Conservation (phyloP, 1,140 invertebrate species). For the Drosophila malerkotliana region DNA sequence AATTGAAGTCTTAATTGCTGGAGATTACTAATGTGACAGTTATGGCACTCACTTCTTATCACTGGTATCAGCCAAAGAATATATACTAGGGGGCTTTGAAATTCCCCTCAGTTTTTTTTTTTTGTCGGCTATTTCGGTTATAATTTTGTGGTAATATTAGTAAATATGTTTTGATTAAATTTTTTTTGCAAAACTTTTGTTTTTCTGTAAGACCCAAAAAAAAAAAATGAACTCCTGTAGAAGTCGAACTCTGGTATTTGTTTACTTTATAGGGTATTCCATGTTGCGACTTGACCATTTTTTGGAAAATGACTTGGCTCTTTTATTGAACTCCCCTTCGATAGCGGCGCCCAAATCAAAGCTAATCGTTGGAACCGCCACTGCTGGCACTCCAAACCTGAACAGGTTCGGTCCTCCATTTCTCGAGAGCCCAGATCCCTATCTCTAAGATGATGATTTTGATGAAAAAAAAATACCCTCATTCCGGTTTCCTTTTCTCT, state of each 20-base stretch:
- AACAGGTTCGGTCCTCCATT: constrained; percentile 13
- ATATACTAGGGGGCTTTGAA: neutral
- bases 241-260: neutral
- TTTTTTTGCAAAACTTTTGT: neutral
- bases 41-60: neutral
- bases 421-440: constrained; percentile 21
- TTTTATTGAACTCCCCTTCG: neutral
- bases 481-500: neutral
- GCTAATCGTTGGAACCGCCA: constrained; percentile 24
- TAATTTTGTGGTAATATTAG: neutral
- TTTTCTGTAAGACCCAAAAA: neutral
- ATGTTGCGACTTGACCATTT: neutral
- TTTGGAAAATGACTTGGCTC: neutral
- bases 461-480: neutral
- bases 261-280: neutral
- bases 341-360: constrained; percentile 39
- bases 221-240: too few relatives aligned
- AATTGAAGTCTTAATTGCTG: constrained; percentile 7
- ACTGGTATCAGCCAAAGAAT: neutral
- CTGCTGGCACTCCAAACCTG: constrained; percentile 9
- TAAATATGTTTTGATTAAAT: neutral
- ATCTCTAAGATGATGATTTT: constrained; percentile 4
- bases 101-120: neutral
- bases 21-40: constrained; percentile 15
- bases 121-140: neutral